Evolutionary conservation across 1,140 invertebrate genomes (phyloP).

Genomic region (Hycleus cichorii): DNA sequence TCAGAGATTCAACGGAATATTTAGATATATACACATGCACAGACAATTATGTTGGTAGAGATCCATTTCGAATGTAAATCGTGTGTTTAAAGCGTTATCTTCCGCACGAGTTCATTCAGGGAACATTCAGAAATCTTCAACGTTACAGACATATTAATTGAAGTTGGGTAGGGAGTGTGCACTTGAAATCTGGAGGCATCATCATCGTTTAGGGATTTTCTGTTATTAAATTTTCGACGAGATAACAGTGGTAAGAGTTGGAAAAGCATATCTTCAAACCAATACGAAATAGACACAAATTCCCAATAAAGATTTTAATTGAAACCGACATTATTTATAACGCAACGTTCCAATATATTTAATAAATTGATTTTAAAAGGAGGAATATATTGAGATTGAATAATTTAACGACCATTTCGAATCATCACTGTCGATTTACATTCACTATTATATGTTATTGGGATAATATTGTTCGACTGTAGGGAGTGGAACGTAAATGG

Average conservation of each 20-base stretch:
- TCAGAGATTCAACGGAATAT: conserved; percentile 4
- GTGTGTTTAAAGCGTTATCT: background rate
- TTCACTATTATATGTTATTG: too few relatives aligned
- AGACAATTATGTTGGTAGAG: conserved; percentile 1
- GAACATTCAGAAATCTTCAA: conserved; percentile 6
- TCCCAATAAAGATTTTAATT: too few relatives aligned
- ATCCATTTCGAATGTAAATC: conserved; percentile 8
- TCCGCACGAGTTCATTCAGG: conserved; percentile 3
- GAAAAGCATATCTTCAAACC: too few relatives aligned
- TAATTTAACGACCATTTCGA: too few relatives aligned
- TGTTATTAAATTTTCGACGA: conserved; percentile 11
- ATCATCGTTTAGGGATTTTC: conserved; percentile 4
- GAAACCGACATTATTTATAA: too few relatives aligned
- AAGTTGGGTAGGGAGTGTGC: conserved; percentile 2
- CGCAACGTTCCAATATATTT: too few relatives aligned
- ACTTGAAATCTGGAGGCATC: too few relatives aligned
- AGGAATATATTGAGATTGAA: too few relatives aligned
- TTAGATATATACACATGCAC: background rate
- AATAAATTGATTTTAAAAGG: too few relatives aligned
- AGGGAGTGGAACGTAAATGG: conserved; percentile 6
- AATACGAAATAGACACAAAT: too few relatives aligned
- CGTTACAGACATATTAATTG: conserved; percentile 11
- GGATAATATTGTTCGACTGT: too few relatives aligned
- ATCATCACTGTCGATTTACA: too few relatives aligned
- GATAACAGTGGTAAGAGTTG: background rate